Evolutionary conservation across 1,140 invertebrate species (phyloP), one percentile per base, ranked within the genome.

Genomic region (Sitophilus oryzae): DNA sequence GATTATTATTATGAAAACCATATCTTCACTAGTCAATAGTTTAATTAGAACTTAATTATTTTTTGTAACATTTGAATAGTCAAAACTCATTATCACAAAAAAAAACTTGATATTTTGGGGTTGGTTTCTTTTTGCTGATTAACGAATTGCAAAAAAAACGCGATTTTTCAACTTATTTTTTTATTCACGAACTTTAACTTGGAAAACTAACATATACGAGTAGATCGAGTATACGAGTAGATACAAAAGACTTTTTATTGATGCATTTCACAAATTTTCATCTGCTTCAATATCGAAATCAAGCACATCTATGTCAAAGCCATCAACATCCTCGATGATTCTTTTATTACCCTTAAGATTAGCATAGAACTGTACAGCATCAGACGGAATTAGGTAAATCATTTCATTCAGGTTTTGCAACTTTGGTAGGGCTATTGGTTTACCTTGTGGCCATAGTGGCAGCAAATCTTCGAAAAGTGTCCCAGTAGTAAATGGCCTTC

Each of bases 391-490:
- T 2, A 36, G 35, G 35, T 36, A 15, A 36, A 36, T 6, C n/a
- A 36, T 36, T 36, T 36, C 6, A 36, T 36, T 36, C 35, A 36
- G 2, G 40, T 42, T 42, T 18, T 15, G 35, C 16, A 36, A 40
- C 37, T 14, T 49, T 36, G 25, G 37, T 40, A 40, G 37, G 37
- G 37, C 20, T 43, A 16, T 45, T 36, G 35, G 35, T 36, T 36
- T 36, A 14, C 35, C 35, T 36, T 36, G 35, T 36, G 40, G 40
- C 40, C n/a, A n/a, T n/a, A n/a, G n/a, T n/a, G n/a, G n/a, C n/a
- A n/a, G n/a, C n/a, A n/a, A n/a, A n/a, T n/a, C 40, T 42, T 42
- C 40, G 19, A 42, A 42, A 42, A 18, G 40, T 42, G 40, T 42
- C 19, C 14, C 40, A n/a, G n/a, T n/a, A n/a, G n/a, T n/a, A n/a